Conservation (phyloP, 1,140 invertebrate genomes). For the Cherax quadricarinatus region DNA sequence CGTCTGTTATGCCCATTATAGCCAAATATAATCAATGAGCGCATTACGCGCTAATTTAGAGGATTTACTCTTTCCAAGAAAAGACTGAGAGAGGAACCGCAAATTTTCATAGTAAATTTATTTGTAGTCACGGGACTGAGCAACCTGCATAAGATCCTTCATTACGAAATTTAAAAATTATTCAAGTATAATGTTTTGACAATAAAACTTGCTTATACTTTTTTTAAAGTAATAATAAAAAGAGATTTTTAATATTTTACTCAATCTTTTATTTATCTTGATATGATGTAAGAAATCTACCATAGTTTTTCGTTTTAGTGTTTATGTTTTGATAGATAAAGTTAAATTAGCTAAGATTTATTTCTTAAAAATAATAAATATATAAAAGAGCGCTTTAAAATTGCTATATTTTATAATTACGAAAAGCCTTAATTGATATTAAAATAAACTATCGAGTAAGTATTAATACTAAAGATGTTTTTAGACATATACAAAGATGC, state of each 20-base stretch:
- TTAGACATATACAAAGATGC: too few relatives aligned
- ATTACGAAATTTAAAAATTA: not conserved
- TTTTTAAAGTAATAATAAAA: not conserved
- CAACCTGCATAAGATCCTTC: not conserved
- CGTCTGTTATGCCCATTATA: too few relatives aligned
- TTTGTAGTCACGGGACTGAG: constrained; percentile 47
- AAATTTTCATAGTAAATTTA: constrained; percentile 29
- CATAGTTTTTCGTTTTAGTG: constrained; percentile 24
- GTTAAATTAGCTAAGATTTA: not conserved
- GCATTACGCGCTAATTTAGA: too few relatives aligned
- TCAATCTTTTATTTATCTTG: not conserved
- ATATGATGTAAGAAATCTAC: not conserved
- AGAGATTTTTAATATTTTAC: not conserved
- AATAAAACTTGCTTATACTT: not conserved
- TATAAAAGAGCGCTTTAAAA: not conserved
- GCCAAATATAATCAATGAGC: too few relatives aligned
- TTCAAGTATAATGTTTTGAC: not conserved
- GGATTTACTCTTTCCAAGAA: not conserved
- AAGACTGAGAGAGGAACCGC: not conserved
- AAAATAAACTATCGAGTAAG: too few relatives aligned
- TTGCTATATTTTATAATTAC: too few relatives aligned
- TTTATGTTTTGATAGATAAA: constrained; percentile 20
- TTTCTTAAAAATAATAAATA: not conserved
- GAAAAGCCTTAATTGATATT: too few relatives aligned
- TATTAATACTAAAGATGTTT: too few relatives aligned